Evolutionary conservation across 2,113 vertebrate genomes (phyloP).

Genomic region (Erpornis zantholeuca): DNA sequence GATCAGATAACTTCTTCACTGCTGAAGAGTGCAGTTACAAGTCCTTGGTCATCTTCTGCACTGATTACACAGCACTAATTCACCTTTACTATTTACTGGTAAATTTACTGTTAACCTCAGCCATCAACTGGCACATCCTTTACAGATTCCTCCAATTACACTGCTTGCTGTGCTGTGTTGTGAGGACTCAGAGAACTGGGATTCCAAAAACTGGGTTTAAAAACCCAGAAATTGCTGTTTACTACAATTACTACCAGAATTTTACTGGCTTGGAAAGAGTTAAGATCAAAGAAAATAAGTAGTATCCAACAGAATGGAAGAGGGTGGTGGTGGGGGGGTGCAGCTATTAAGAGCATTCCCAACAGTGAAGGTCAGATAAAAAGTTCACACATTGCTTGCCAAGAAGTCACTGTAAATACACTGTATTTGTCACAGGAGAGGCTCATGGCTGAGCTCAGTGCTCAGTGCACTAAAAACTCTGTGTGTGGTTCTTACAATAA

Average conservation of each 20-base stretch:
- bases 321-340: neutral
- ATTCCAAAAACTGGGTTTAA: neutral
- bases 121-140: neutral
- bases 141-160: neutral
- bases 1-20: neutral
- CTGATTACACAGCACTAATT: neutral
- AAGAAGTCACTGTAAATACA: neutral
- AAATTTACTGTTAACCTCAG: neutral
- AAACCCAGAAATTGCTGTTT: neutral
- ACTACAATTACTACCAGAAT: neutral
- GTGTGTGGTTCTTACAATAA: fast-evolving
- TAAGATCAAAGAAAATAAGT: neutral
- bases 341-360: neutral
- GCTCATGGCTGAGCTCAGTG: neutral
- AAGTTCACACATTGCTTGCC: neutral
- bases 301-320: neutral
- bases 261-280: neutral
- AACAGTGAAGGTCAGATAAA: neutral
- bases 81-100: neutral
- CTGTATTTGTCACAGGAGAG: neutral
- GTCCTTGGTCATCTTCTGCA: neutral
- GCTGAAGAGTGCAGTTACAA: neutral
- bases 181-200: neutral
- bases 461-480: neutral
- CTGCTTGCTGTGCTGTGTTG: neutral